Evolutionary conservation across 2,797 vertebrate species (phyloP), one percentile per base, ranked within the genome.

Genomic region (Pogoniulus pusillus): DNA sequence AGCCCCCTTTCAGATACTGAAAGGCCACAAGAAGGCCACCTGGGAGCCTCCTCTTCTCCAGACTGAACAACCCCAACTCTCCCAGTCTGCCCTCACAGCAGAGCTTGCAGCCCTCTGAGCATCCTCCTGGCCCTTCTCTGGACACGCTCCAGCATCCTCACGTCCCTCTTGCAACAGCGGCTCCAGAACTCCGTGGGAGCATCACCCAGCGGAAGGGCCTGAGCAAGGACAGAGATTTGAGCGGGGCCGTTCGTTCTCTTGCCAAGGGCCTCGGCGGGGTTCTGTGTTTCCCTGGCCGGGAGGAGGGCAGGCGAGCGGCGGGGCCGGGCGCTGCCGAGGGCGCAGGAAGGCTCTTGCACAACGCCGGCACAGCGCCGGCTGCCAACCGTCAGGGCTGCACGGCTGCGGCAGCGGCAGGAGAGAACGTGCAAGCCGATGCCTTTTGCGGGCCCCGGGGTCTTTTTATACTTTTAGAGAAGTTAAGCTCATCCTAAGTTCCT

Each of bases 401-500:
- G 23, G 82, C 70, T n/a, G n/a, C n/a, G 10, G 78, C 59, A 9
- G 72, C 58, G 80, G 69, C 74, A 84, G 80, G 53, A 23, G 81
- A 64, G 90, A 94, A 82, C 70, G 66, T 65, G 92, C 91, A 82
- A 92, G 79, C 26, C 29, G 58, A 74, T 87, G 87, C 59, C 89
- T 89, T 49, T 85, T 89, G 96, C 2, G 87, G 93, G 90, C 94
- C 83, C 92, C 92, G 3, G 54, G 97, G 97, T 98, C 97, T 98
- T 98, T 98, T 98, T 94, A 94, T 97, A 97, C 66, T 97, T 96
- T 98, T 97, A 97, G 97, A 98, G 98, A 99, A 99, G 98, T 98
- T 98, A 96, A 94, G 94, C 90, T 96, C 96, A 93, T 94, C 95
- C 97, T 94, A 95, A 98, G 97, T 98, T 98, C 97, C 98, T 97